Evolutionary conservation across 2,113 vertebrate species (phyloP).

Genomic region (Chinchilla lanigera): DNA sequence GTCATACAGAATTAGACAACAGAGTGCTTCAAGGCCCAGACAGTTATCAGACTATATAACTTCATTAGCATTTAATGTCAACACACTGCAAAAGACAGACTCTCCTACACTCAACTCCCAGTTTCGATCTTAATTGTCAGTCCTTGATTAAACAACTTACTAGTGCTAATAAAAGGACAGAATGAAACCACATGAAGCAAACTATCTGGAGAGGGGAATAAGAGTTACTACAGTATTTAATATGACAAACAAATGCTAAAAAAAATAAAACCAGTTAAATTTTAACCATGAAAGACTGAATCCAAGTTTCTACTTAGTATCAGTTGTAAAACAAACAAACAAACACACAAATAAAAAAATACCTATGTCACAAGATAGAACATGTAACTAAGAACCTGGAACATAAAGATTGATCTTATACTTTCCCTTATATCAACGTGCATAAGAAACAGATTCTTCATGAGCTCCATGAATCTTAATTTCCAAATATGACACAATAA

Average conservation of each 20-base stretch:
- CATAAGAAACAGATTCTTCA: neutral
- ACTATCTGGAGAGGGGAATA: neutral
- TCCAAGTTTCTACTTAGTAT: neutral
- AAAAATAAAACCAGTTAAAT: neutral
- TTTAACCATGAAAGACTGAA: conserved; percentile 20
- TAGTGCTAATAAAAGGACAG: conserved; percentile 4
- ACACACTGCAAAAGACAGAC: neutral
- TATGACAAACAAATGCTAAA: neutral
- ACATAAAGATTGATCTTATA: neutral
- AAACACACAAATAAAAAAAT: neutral
- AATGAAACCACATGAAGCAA: conserved; percentile 36
- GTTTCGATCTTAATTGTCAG: conserved; percentile 4
- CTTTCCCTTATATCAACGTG: neutral
- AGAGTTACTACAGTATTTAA: neutral
- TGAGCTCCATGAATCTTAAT: conserved; percentile 3
- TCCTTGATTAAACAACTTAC: neutral
- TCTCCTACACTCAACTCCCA: neutral
- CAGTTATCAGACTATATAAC: neutral
- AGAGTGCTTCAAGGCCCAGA: neutral
- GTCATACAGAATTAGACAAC: neutral
- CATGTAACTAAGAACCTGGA: neutral
- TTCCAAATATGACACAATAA: neutral
- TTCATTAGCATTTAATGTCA: neutral
- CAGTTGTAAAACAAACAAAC: neutral
- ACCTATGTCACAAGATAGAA: conserved; percentile 5